Percentiles rank a stretch among this genome's conserved stretches.
Evolutionary conservation across 2,113 vertebrate genomes (phyloP).

Genomic region (Heterotilapia buettikoferi): DNA sequence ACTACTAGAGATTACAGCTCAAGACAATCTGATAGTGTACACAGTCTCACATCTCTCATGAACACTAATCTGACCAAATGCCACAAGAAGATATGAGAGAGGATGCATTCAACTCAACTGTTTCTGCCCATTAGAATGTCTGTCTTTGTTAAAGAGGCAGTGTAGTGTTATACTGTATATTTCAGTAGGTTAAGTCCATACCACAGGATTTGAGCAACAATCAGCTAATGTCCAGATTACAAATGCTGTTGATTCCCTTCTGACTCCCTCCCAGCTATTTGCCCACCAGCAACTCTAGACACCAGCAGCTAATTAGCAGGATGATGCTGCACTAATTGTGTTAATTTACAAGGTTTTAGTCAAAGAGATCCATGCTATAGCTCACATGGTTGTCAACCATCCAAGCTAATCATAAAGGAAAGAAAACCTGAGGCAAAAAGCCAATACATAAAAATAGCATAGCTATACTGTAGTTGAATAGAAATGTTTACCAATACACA

Average conservation of each 20-base stretch:
- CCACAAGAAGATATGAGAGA: conserved; percentile 1
- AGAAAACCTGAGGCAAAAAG: conserved; percentile 54
- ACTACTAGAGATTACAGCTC: conserved; percentile 43
- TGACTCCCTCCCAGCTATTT: conserved; percentile 83
- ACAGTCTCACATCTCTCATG: conserved; percentile 8
- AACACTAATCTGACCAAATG: conserved; percentile 28
- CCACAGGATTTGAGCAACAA: conserved; percentile 48
- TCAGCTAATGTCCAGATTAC: conserved; percentile 47
- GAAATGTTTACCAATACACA: neutral
- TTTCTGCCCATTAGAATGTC: neutral
- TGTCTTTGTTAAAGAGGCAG: neutral
- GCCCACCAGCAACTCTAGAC: conserved; percentile 86
- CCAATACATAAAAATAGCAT: conserved; percentile 26
- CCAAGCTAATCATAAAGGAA: conserved; percentile 89
- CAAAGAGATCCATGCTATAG: conserved; percentile 89
- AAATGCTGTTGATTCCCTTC: conserved; percentile 75
- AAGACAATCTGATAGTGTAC: conserved; percentile 41
- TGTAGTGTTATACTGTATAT: neutral
- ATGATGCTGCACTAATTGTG: conserved; percentile 98
- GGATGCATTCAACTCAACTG: neutral
- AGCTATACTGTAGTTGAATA: conserved; percentile 11
- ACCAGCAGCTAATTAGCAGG: conserved; percentile 94
- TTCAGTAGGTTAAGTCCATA: conserved; percentile 36
- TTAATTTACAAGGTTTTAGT: conserved; percentile 99
- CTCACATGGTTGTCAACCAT: conserved; percentile 88